phyloP scores from a whole-genome alignment of 2,113 vertebrate species.

The Myiozetetes cayanensis region DNA sequence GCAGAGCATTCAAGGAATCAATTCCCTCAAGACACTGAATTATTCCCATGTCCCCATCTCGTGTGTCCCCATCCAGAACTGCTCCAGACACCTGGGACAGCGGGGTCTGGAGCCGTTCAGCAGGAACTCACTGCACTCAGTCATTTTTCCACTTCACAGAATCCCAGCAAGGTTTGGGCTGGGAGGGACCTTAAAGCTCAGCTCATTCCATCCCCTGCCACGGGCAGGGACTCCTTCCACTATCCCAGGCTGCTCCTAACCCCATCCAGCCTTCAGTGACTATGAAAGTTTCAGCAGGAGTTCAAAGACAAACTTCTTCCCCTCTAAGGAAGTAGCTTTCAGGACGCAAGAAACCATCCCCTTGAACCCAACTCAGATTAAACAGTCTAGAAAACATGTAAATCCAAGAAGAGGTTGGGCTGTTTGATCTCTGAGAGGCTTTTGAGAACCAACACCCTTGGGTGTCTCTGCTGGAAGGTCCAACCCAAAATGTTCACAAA shows the following conservation, averaged over 20 bases:
- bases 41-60: rapidly evolving
- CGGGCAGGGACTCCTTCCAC: neutral
- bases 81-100: neutral
- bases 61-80: neutral
- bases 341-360: neutral
- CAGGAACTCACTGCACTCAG: neutral
- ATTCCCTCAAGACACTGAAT: neutral
- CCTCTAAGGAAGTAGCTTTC: neutral
- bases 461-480: neutral
- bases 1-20: neutral
- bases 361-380: neutral
- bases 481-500: neutral
- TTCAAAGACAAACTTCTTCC: neutral
- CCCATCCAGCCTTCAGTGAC: neutral
- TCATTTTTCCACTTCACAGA: neutral
- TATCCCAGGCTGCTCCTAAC: neutral
- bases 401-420: neutral
- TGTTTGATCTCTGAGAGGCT: neutral
- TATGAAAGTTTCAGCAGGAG: neutral
- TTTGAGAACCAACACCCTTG: rapidly evolving
- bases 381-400: neutral
- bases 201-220: neutral
- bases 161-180: neutral
- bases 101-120: neutral
- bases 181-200: neutral